These are phyloP conservation scores for Idaea biselata DNA, from an alignment of 2,888 invertebrate genomes.

Conservation along the genomic window DNA sequence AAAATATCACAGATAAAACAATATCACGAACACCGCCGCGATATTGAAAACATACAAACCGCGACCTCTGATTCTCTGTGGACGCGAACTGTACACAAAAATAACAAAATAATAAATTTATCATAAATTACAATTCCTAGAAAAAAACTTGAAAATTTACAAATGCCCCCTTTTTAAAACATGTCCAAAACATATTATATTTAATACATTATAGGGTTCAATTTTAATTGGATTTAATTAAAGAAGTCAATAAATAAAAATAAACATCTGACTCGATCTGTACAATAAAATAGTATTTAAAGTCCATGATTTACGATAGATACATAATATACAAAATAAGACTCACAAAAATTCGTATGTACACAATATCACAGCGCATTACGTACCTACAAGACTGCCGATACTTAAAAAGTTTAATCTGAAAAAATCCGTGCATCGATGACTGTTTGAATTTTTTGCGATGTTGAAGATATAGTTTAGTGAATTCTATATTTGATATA, in stretches of 20 bases:
- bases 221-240: conserved; percentile 23
- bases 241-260: conserved; percentile 55
- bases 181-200: conserved; percentile 48
- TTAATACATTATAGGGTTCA: conserved; percentile 26
- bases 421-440: conserved; percentile 5
- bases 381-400: conserved; percentile 15
- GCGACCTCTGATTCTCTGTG: conserved; percentile 59
- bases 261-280: conserved; percentile 48
- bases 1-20: conserved; percentile 67
- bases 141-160: conserved; percentile 65
- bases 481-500: not conserved
- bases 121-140: conserved; percentile 55
- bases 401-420: conserved; percentile 15
- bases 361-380: conserved; percentile 63
- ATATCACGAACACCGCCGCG: conserved; percentile 45
- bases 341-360: conserved; percentile 60
- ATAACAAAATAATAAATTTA: conserved; percentile 66
- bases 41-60: conserved; percentile 59
- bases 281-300: conserved; percentile 51
- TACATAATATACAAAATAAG: conserved; percentile 48
- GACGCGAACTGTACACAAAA: conserved; percentile 67
- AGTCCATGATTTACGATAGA: conserved; percentile 59
- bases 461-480: conserved; percentile 16
- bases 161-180: conserved; percentile 55
- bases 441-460: conserved; percentile 7